Conservation (phyloP, 2,113 vertebrate species). For the Alaudala cheleensis region DNA sequence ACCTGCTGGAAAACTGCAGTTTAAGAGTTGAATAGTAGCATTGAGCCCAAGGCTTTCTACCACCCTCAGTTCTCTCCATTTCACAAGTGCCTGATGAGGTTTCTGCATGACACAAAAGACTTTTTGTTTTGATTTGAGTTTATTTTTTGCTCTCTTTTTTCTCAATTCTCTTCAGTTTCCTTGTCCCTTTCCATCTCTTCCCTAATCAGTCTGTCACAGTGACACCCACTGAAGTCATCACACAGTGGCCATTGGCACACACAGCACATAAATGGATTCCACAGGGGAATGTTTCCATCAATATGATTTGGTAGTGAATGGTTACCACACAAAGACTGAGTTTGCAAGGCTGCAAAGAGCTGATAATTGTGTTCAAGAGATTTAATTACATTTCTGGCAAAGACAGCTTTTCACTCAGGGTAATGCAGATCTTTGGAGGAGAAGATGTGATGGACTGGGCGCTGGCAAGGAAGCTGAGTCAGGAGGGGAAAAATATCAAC, state of each 20-base stretch:
- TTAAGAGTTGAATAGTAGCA: not conserved
- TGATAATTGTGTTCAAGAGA: not conserved
- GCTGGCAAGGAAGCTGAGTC: not conserved
- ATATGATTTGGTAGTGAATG: not conserved
- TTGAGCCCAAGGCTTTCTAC: not conserved
- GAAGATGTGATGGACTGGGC: not conserved
- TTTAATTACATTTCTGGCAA: not conserved
- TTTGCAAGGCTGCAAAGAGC: not conserved
- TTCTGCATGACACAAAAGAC: not conserved
- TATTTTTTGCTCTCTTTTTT: not conserved
- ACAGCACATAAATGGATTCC: not conserved
- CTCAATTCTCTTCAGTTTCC: not conserved
- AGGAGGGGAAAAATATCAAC: not conserved
- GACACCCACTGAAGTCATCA: not conserved
- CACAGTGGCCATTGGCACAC: too few species aligned
- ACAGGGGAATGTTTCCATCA: not conserved
- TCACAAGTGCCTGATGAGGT: not conserved
- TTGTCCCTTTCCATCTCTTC: not conserved
- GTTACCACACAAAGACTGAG: not conserved
- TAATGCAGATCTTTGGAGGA: not conserved
- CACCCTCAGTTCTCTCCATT: not conserved
- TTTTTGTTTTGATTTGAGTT: not conserved
- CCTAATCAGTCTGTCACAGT: not conserved
- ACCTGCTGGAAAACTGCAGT: not conserved
- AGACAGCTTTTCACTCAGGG: not conserved